Conservation (phyloP, 2,888 invertebrate genomes). For the Chrysolina haemoptera region DNA sequence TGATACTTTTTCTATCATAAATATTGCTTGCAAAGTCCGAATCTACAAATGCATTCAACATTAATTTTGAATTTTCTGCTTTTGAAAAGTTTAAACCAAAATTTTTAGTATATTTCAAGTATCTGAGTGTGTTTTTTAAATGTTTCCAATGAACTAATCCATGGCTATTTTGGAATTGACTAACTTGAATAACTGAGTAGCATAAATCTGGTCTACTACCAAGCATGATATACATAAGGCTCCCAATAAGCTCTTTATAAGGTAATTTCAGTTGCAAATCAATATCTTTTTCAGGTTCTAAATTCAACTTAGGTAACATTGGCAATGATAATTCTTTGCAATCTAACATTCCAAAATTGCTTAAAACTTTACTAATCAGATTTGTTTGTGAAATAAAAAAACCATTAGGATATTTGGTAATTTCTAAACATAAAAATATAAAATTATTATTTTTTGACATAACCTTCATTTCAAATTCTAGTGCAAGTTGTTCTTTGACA, state of each 20-base stretch:
- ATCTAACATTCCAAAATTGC: slow-evolving; percentile 46
- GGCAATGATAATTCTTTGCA: slow-evolving; percentile 36
- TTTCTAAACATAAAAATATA: slow-evolving; percentile 46
- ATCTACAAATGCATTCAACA: slow-evolving; percentile 29
- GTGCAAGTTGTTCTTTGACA: slow-evolving; percentile 35
- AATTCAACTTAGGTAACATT: slow-evolving; percentile 43
- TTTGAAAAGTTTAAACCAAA: slow-evolving; percentile 44
- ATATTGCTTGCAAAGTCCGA: slow-evolving; percentile 32
- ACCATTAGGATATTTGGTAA: slow-evolving; percentile 28
- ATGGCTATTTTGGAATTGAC: slow-evolving; percentile 49
- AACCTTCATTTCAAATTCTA: slow-evolving; percentile 45
- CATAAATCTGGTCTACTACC: slow-evolving; percentile 47
- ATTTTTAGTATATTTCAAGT: slow-evolving; percentile 37
- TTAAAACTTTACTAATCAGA: slow-evolving; percentile 46
- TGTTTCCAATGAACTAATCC: slow-evolving; percentile 40
- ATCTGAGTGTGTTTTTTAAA: slow-evolving; percentile 36
- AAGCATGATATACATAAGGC: slow-evolving; percentile 49
- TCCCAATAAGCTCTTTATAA: slow-evolving; percentile 44
- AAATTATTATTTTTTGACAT: slow-evolving; percentile 34
- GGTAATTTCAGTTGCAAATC: slow-evolving; percentile 28
- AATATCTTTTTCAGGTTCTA: slow-evolving; percentile 25
- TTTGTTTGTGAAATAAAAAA: slow-evolving; percentile 37
- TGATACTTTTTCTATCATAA: slow-evolving; percentile 26
- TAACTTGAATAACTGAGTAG: slow-evolving; percentile 48
- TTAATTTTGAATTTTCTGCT: slow-evolving; percentile 20